Base-by-base conservation (phyloP, 2,113 vertebrate species). In the Triplophysa tibetana region DNA sequence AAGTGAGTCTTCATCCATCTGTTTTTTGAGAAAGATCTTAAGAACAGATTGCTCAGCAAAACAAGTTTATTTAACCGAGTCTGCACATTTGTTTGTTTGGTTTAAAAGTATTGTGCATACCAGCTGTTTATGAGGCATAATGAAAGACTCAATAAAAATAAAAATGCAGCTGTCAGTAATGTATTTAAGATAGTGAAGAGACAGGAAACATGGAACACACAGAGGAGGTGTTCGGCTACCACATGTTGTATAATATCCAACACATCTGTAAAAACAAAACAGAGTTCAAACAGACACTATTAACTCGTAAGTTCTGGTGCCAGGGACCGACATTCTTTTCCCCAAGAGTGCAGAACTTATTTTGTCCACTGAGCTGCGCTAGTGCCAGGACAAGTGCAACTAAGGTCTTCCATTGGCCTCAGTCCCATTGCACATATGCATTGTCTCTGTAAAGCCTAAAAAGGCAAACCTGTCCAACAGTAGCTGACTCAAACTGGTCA, bases 191-290 rank as follows among this genome's bases (percentile, higher is more conserved):
- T 62, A 60, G 13, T 24, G 16, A 8, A 19, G 67, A 80, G 50
- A 54, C 23, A 17, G 70, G 43, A 79, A 60, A 61, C 70, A 62
- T 16, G 48, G 17, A 29, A 8, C 68, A 56, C 26, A n/a, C 6
- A 26, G 65, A 72, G 19, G 43, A 58, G 69, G 75, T 45, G 21
- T 43, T 63, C 65, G 56, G 75, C 83, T 83, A 86, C 81, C 76
- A 78, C 79, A 78, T 79, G 83, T 84, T 83, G 80, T 85, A 80
- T 86, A 86, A 90, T 88, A 87, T 86, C 88, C 90, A 78, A 84
- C 87, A 91, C 91, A 92, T 92, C 90, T 92, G 91, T 91, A 87
- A 88, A 91, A 93, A 93, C 89, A 93, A 83, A 91, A 88, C 82
- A 77, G 81, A 88, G 89, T 88, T 92, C 91, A 91, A 90, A 88